A percentile compares a stretch with the other conserved stretches of the same genome.
Conservation (phyloP, 2,797 vertebrate genomes). For the Natrix natrix region DNA sequence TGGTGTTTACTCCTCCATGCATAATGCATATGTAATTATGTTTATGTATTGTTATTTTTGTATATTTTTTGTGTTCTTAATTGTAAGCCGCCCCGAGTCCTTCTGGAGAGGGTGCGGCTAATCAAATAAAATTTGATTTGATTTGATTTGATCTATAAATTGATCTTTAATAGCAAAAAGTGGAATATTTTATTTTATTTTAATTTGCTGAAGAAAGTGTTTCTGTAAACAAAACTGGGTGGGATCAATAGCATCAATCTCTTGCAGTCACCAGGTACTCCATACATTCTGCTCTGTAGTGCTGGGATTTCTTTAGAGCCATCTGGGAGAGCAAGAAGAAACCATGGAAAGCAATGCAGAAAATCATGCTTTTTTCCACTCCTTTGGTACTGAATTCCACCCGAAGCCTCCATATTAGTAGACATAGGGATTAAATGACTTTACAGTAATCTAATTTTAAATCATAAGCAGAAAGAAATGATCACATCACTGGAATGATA, state of each 20-base stretch:
- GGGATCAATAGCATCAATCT: not conserved
- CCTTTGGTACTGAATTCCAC: not conserved
- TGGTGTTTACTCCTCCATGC: too few species aligned
- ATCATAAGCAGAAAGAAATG: conserved; percentile 9
- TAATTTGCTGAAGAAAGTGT: not conserved
- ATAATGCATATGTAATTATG: too few species aligned
- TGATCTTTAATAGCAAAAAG: conserved; percentile 17
- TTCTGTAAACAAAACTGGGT: not conserved
- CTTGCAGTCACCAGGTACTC: not conserved
- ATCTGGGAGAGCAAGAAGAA: not conserved
- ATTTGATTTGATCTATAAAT: too few species aligned
- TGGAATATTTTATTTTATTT: not conserved
- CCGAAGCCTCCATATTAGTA: conserved; percentile 26
- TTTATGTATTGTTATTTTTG: too few species aligned
- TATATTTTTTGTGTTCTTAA: too few species aligned
- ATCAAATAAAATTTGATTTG: too few species aligned
- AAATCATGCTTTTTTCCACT: not conserved
- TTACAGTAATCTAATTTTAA: conserved; percentile 39
- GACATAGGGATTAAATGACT: conserved; percentile 44
- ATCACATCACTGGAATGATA: not conserved
- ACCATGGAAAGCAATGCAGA: not conserved
- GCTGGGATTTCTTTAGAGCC: not conserved
- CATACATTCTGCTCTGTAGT: not conserved
- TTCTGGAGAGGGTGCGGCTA: too few species aligned
- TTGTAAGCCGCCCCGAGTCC: too few species aligned